Percentiles rank a stretch among this genome's conserved stretches.
Conservation (phyloP, 2,113 vertebrate species). For the Monopterus albus region DNA sequence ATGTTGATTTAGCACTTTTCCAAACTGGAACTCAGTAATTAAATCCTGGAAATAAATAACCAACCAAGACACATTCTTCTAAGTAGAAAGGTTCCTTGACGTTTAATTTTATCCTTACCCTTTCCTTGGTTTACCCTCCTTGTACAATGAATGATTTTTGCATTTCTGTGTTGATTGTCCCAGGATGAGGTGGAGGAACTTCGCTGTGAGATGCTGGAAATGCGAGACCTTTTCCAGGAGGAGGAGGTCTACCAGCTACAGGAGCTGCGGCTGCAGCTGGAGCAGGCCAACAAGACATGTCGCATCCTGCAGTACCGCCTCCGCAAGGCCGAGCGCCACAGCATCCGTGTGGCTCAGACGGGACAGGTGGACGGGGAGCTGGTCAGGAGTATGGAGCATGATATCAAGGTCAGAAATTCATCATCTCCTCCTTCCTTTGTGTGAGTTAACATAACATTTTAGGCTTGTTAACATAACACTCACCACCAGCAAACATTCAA, state of each 20-base stretch:
- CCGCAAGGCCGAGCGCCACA: slow-evolving; percentile 94
- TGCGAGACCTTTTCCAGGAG: slow-evolving; percentile 97
- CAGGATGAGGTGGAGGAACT: slow-evolving; percentile 97
- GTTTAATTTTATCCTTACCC: too few relatives aligned
- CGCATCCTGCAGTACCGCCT: slow-evolving; percentile 97
- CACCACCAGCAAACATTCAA: slow-evolving; percentile 13
- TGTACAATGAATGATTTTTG: too few relatives aligned
- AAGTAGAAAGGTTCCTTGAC: too few relatives aligned
- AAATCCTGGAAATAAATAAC: too few relatives aligned
- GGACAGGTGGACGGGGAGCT: slow-evolving; percentile 95
- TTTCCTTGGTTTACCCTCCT: too few relatives aligned
- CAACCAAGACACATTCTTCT: too few relatives aligned
- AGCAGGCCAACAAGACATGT: slow-evolving; percentile 94
- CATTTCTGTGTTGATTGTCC: slow-evolving; percentile 3
- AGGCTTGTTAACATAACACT: slow-evolving; percentile 14
- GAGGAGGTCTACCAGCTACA: slow-evolving; percentile 95
- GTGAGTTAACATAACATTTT: neutral
- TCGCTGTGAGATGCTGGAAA: slow-evolving; percentile 96
- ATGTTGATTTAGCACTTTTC: too few relatives aligned
- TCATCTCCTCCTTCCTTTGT: neutral
- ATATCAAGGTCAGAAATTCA: slow-evolving; percentile 88
- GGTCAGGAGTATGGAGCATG: slow-evolving; percentile 92
- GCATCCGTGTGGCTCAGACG: slow-evolving; percentile 92
- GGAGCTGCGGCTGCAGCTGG: slow-evolving; percentile 93
- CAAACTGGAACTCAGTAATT: too few relatives aligned